phyloP scores from a whole-genome alignment of 2,113 vertebrate species.

The Rissa tridactyla region DNA sequence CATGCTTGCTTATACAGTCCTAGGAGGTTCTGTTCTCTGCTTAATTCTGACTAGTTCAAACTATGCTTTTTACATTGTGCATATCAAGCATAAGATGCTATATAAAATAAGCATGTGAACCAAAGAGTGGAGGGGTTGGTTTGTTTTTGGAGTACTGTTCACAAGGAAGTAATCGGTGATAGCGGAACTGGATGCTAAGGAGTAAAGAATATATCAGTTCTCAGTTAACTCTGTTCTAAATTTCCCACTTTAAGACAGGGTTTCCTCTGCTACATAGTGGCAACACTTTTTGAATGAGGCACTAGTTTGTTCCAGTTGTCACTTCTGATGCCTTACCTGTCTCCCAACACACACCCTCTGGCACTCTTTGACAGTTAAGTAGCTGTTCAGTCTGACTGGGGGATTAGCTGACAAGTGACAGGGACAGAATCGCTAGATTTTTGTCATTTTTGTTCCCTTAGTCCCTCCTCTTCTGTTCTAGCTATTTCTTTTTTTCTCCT shows the following conservation, averaged over 20 bases:
- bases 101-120: background rate
- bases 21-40: background rate
- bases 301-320: background rate
- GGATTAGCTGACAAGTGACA: background rate
- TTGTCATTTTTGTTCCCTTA: background rate
- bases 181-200: background rate
- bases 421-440: background rate
- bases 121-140: background rate
- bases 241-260: background rate
- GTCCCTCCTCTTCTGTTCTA: background rate
- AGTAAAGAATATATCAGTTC: background rate
- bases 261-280: background rate
- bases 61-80: background rate
- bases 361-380: background rate
- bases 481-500: background rate
- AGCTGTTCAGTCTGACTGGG: background rate
- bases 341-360: background rate
- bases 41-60: background rate
- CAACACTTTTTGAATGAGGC: background rate
- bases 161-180: background rate
- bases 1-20: background rate
- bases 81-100: background rate
- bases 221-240: background rate
- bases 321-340: background rate
- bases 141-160: background rate